These are phyloP conservation scores for Lithophane socia DNA, from an alignment of 2,888 invertebrate species.

Conservation along the genomic window DNA sequence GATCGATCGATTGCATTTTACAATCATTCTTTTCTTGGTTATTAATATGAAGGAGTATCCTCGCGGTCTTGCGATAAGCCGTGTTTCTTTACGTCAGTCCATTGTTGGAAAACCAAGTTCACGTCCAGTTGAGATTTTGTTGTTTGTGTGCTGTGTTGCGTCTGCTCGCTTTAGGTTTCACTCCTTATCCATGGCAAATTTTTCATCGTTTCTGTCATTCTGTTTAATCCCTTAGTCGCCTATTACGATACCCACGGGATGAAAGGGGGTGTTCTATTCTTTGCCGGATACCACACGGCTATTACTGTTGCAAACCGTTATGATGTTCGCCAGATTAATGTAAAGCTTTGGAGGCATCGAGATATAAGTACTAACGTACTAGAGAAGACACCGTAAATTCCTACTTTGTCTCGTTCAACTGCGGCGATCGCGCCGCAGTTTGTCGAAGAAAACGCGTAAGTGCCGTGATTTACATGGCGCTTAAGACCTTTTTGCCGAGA, in stretches of 20 bases:
- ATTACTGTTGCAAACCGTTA: neutral
- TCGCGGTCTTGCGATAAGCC: neutral
- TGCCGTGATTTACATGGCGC: too few relatives aligned
- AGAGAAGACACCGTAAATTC: too few relatives aligned
- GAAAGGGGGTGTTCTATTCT: constrained; percentile 20
- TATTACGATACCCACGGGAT: constrained; percentile 2
- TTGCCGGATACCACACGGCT: constrained; percentile 25
- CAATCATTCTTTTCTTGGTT: neutral
- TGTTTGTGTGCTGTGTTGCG: neutral
- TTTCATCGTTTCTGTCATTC: neutral
- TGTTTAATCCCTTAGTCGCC: constrained; percentile 8
- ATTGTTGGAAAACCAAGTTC: neutral
- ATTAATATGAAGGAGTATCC: neutral
- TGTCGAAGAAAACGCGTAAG: too few relatives aligned
- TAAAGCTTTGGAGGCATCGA: neutral
- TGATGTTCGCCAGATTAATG: neutral
- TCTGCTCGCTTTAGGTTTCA: neutral
- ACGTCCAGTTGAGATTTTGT: neutral
- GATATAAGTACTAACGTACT: too few relatives aligned
- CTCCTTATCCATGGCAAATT: neutral
- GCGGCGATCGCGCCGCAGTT: too few relatives aligned
- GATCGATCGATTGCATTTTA: too few relatives aligned
- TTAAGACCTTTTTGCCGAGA: too few relatives aligned
- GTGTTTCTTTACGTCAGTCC: neutral
- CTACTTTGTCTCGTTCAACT: too few relatives aligned